Conservation (phyloP, 2,113 vertebrate genomes). For the Bolborhynchus lineola region DNA sequence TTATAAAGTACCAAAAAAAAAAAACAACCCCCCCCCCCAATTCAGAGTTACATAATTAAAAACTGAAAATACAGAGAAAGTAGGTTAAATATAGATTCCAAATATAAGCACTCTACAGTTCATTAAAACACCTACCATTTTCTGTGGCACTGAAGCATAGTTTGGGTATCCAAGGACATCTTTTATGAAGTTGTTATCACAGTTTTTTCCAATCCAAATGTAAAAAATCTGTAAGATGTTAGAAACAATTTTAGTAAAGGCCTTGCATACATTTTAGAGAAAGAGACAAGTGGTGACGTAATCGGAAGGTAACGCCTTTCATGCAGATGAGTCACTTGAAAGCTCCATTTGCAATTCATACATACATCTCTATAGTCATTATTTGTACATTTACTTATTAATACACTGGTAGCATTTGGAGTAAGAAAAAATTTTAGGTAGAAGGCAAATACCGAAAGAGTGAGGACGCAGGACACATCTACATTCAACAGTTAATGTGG, state of each 20-base stretch:
- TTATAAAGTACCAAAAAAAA: neutral
- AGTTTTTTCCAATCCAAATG: slow-evolving; percentile 91
- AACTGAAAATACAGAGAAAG: neutral
- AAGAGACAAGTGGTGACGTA: neutral
- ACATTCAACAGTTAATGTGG: neutral
- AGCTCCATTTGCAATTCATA: neutral
- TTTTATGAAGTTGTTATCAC: slow-evolving; percentile 86
- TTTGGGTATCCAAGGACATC: slow-evolving; percentile 91
- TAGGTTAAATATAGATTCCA: neutral
- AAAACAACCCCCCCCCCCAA: no score
- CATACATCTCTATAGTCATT: neutral
- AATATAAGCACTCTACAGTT: neutral
- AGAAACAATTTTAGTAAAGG: slow-evolving; percentile 7
- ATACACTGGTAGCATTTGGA: neutral
- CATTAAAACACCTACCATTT: slow-evolving; percentile 82
- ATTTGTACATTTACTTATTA: neutral
- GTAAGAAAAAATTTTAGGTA: neutral
- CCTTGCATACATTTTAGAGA: neutral
- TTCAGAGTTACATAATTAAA: neutral
- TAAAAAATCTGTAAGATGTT: slow-evolving; percentile 82
- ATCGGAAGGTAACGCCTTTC: neutral
- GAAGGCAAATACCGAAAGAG: neutral
- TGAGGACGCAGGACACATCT: neutral
- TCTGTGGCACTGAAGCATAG: slow-evolving; percentile 87
- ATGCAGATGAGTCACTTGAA: neutral